Conservation (phyloP, 2,797 vertebrate species). For the Poecile montanus region DNA sequence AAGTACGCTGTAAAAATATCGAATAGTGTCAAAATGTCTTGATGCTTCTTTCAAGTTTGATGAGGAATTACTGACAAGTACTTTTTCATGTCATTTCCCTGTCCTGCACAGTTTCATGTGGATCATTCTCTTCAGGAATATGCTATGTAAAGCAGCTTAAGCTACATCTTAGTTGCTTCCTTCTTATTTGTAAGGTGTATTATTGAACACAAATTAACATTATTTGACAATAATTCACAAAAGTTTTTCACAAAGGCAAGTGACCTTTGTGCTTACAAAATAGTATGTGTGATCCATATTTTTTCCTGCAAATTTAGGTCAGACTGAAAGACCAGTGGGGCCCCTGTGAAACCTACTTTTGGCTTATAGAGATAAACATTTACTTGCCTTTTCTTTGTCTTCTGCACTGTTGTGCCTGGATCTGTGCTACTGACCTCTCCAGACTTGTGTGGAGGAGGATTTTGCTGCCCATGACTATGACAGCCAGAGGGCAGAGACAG, state of each 20-base stretch:
- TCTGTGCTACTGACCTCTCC: not conserved
- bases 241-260: not conserved
- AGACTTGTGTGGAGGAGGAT: not conserved
- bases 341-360: not conserved
- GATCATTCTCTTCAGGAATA: not conserved
- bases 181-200: not conserved
- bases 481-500: not conserved
- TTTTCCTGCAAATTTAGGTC: not conserved
- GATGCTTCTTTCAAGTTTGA: not conserved
- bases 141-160: not conserved
- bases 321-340: not conserved
- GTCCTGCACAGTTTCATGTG: not conserved
- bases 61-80: not conserved
- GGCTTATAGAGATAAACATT: not conserved
- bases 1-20: not conserved
- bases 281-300: not conserved
- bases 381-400: not conserved
- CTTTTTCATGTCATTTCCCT: not conserved
- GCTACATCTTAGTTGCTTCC: not conserved
- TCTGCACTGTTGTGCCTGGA: not conserved
- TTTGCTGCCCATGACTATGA: accelerated
- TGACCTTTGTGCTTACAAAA: not conserved
- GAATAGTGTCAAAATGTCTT: not conserved
- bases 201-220: not conserved
- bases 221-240: not conserved